Base-by-base conservation (phyloP, 2,888 invertebrate genomes). In the Strigamia maritima region DNA sequence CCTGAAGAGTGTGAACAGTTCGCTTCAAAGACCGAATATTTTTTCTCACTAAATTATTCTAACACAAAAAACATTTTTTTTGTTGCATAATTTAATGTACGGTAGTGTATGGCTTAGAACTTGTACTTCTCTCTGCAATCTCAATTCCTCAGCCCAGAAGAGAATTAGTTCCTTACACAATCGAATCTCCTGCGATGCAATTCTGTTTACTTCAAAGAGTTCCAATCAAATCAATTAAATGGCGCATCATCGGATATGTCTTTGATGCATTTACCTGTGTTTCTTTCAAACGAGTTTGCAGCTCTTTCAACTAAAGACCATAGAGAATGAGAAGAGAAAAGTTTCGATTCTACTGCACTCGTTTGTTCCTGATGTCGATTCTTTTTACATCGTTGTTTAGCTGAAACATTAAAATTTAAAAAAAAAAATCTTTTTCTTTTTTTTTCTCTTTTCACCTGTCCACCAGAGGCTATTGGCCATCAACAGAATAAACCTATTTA, bases 381-480 rank as follows among this genome's bases (percentile, higher is more conserved):
- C 24, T 65, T 65, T 65, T 65, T 65, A 65, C 60, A 65, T 65
- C 60, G 12, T 22, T 65, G 60, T 22, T 65, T 65, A 65, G 60
- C 19, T 65, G 60, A n/a, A 35, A 35, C 35, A 35, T 35, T 35
- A 8, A 6, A 35, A 35, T 35, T 35, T 35, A 8, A 35, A 2
- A 35, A 6, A 8, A 8, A 35, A 2, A 35, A 6, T 35, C 35
- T 7, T 6, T 35, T 35, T 35, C 10, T 35, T 35, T 8, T 6
- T 35, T 35, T 3, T 35, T 10, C 35, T 1, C 35, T 35, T 35
- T 35, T 35, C 35, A 35, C 35, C 35, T 35, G 35, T 49, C 60
- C 60, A 22, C 60, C 60, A 65, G 12, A 65, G 60, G 60, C 22
- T 22, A 22, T 22, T 65, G 60, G 60, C 60, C 22, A 22, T 65